Evolutionary conservation across 2,888 invertebrate genomes (phyloP).

Genomic region (Leptogaster cylindrica): DNA sequence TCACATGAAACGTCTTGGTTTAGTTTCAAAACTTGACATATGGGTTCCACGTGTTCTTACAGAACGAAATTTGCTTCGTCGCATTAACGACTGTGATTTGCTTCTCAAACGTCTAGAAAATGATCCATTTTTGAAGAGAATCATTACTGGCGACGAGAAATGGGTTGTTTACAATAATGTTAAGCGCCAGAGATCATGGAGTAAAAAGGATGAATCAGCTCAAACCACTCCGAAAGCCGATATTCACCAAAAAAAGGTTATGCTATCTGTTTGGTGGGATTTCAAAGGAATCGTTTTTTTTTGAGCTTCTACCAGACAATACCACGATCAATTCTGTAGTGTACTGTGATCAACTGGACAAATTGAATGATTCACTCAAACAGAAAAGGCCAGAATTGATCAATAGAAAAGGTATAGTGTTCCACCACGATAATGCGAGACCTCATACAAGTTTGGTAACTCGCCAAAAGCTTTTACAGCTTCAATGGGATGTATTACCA

Average conservation of each 20-base stretch:
- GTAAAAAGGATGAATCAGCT: not conserved
- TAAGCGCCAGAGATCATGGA: not conserved
- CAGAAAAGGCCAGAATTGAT: not conserved
- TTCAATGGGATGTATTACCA: constrained; percentile 47
- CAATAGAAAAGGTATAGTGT: constrained; percentile 1
- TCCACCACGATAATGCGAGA: constrained; percentile 20
- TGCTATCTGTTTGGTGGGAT: constrained; percentile 50
- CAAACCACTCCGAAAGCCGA: not conserved
- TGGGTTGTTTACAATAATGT: constrained; percentile 2
- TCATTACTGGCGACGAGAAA: not conserved
- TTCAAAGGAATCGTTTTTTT: constrained; percentile 48
- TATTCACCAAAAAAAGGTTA: constrained; percentile 41
- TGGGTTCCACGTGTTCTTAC: not conserved
- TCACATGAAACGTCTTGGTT: constrained; percentile 5
- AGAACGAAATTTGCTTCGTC: not conserved
- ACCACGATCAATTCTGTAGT: constrained; percentile 47
- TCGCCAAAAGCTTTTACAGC: constrained; percentile 48
- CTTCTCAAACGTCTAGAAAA: constrained; percentile 9
- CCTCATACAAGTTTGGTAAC: constrained; percentile 46
- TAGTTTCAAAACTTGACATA: constrained; percentile 10
- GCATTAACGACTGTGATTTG: constrained; percentile 6
- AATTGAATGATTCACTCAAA: constrained; percentile 42
- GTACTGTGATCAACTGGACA: constrained; percentile 48
- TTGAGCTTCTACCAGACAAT: constrained; percentile 46
- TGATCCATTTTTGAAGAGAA: not conserved